These are phyloP conservation scores for Henricia sp. DNA, from an alignment of 53 echinoderm and acorn worm genomes.

Conservation along the genomic window DNA sequence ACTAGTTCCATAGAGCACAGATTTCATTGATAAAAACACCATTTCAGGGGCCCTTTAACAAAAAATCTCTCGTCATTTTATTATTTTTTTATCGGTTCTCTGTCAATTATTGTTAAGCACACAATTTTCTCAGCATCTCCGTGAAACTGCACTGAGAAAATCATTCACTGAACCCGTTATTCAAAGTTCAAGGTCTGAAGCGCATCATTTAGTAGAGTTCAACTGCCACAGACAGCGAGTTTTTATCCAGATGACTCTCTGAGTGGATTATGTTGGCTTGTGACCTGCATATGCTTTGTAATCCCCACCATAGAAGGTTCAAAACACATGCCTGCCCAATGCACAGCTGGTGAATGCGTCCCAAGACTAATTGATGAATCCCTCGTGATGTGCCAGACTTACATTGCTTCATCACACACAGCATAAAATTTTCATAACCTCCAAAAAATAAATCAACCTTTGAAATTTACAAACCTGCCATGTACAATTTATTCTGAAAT, in stretches of 20 bases:
- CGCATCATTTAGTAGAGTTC: not conserved
- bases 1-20: no score
- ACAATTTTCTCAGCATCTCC: no score
- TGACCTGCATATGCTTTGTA: slow-evolving; percentile 3
- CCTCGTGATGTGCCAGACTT: not conserved
- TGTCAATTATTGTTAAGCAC: no score
- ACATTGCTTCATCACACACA: not conserved
- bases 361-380: not conserved
- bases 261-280: not conserved
- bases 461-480: not conserved
- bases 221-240: not conserved
- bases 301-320: slow-evolving; percentile 14
- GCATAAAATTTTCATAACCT: not conserved
- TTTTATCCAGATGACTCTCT: slow-evolving; percentile 26
- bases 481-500: not conserved
- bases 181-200: slow-evolving; percentile 8
- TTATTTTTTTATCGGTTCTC: no score
- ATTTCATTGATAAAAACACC: no score
- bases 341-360: slow-evolving; percentile 26
- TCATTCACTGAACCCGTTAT: not conserved
- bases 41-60: no score
- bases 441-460: not conserved
- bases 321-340: not conserved
- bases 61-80: no score
- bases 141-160: no score